phyloP scores from a whole-genome alignment of 2,113 vertebrate genomes.

The Petroica traversi region DNA sequence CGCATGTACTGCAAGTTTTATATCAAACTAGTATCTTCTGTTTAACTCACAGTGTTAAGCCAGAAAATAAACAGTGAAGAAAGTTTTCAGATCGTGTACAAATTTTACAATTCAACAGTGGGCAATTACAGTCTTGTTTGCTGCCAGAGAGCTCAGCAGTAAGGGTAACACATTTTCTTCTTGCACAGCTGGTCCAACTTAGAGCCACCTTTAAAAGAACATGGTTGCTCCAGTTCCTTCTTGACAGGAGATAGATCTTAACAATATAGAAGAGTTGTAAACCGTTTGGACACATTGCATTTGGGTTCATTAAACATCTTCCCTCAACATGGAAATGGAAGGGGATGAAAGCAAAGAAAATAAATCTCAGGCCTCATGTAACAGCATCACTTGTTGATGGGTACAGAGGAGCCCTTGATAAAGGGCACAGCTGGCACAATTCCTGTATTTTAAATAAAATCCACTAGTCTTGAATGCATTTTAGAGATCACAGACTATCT shows the following conservation, averaged over 20 bases:
- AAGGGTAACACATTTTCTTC: background rate
- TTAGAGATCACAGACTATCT: background rate
- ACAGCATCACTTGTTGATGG: background rate
- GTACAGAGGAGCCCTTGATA: background rate
- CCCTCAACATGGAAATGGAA: background rate
- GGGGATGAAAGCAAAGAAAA: background rate
- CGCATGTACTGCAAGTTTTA: background rate
- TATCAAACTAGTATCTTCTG: background rate
- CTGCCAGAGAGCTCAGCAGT: background rate
- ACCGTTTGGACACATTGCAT: background rate
- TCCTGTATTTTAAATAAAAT: background rate
- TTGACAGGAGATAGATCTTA: background rate
- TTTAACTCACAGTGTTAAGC: background rate
- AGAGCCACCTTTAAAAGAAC: background rate
- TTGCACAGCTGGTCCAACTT: background rate
- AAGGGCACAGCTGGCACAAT: background rate
- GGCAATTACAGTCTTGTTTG: background rate
- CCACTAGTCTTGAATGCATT: background rate
- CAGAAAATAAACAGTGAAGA: background rate
- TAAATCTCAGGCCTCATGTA: background rate
- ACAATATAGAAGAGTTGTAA: background rate
- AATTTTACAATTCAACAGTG: background rate
- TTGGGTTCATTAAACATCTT: background rate
- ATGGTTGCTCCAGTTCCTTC: background rate
- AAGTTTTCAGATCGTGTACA: background rate